These are phyloP conservation scores for Chloromyia formosa DNA, from an alignment of 2,888 invertebrate species.

Conservation along the genomic window DNA sequence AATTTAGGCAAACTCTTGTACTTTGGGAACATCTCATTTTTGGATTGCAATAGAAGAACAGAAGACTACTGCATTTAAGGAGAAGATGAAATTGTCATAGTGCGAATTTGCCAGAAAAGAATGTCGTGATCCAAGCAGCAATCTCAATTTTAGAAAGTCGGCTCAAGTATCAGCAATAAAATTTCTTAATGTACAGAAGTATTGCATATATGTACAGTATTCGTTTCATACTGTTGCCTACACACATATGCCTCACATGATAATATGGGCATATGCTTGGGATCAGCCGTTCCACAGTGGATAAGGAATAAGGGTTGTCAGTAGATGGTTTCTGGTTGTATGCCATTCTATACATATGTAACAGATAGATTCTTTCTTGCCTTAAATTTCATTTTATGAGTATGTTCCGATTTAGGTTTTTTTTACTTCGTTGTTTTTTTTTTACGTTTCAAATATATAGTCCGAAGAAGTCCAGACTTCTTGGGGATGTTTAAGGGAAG, in stretches of 20 bases:
- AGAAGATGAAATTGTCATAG: no score
- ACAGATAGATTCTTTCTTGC: background rate
- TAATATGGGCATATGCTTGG: slow-evolving; percentile 2
- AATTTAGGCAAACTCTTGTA: no score
- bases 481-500: background rate
- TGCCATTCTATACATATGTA: background rate
- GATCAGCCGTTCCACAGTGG: background rate
- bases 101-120: no score
- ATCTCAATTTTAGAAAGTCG: slow-evolving; percentile 47
- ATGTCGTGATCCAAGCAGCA: no score
- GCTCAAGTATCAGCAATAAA: slow-evolving; percentile 48
- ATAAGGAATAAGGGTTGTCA: slow-evolving; percentile 14
- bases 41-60: no score
- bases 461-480: background rate
- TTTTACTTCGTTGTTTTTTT: background rate
- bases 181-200: slow-evolving; percentile 45
- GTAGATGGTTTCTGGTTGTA: background rate
- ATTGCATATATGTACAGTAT: slow-evolving; percentile 17
- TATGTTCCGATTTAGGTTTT: slow-evolving; percentile 24
- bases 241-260: slow-evolving; percentile 16
- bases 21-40: no score
- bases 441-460: background rate
- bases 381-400: slow-evolving; percentile 34
- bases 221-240: background rate
- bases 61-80: no score